phyloP scores from a whole-genome alignment of 2,888 invertebrate genomes.

The Mesorhabditis spiculigera region DNA sequence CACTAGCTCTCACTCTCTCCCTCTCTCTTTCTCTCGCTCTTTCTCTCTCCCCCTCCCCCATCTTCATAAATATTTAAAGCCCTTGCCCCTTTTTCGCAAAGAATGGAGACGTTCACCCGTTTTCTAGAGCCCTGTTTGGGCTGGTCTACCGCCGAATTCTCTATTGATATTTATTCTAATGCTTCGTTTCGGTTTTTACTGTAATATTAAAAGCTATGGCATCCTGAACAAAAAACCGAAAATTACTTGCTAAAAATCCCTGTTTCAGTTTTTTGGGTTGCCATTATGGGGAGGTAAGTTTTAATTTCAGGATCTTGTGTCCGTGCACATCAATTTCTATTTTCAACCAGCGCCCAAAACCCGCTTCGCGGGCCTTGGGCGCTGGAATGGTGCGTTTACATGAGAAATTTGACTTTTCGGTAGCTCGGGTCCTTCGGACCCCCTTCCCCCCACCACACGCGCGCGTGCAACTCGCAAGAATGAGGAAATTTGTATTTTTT shows the following conservation, averaged over 20 bases:
- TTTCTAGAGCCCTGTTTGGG: too few species aligned
- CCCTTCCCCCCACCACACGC: too few species aligned
- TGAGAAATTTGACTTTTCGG: too few species aligned
- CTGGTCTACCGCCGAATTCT: too few species aligned
- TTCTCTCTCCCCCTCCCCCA: constrained; percentile 12
- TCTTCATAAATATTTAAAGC: constrained; percentile 10
- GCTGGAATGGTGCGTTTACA: too few species aligned
- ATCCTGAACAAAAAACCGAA: constrained; percentile 12
- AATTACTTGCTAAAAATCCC: neutral
- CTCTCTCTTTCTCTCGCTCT: constrained; percentile 13
- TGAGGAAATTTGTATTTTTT: too few species aligned
- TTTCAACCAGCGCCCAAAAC: constrained; percentile 14
- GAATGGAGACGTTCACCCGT: too few species aligned
- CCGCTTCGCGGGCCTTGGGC: too few species aligned
- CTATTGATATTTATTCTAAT: constrained; percentile 14
- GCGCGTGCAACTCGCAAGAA: too few species aligned
- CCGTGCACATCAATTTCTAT: constrained; percentile 11
- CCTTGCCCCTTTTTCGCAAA: neutral
- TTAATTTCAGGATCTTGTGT: too few species aligned
- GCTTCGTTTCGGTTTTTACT: constrained; percentile 15
- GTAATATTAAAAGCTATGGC: constrained; percentile 2
- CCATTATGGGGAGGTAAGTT: neutral
- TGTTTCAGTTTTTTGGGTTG: constrained; percentile 10
- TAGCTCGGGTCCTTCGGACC: too few species aligned
- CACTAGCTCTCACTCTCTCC: constrained; percentile 10